Evolutionary conservation across 37 sponge, comb jelly and placozoan genomes (phyloP), one percentile per base, ranked within the genome.

Genomic region (Petrosia ficiformis): DNA sequence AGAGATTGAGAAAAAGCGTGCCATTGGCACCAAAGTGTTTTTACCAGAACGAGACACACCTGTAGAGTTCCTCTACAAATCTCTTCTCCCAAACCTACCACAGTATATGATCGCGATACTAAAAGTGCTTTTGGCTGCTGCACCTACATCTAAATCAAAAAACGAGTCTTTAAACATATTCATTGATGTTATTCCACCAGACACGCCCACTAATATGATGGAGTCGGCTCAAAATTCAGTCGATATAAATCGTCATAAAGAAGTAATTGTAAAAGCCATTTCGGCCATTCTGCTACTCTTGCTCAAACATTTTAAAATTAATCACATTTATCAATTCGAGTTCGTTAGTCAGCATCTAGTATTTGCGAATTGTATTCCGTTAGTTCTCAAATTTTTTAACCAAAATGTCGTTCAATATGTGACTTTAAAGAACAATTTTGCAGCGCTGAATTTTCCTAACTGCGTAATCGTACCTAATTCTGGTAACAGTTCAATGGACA

Each of bases 21-120:
- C 77, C 6, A 29, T 81, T 30, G 25, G 43, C 2, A 30, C 35
- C 0, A 58, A 41, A 19, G 29, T 43, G 1, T 30, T 68, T n/a
- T 44, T 79, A 34, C 73, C 84, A 16, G 69, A 65, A 41, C 21
- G 82, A 11, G 72, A 80, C 59, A 79, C 67, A 58, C 76, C 87
- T 58, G 71, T 93, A 4, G 98, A 97, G 65, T 67, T 39, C 21
- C 81, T 97, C 26, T 97, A 94, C 73, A 22, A 71, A 24, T 71
- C 68, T 31, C 80, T 97, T 68, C 72, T 97, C 24, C 92, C 95
- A n/a, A 88, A 91, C 74, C 86, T 95, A 28, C 89, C 92, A 2
- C 96, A 95, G 81, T 95, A 92, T 86, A 92, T 95, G 92, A 95
- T 95, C n/a, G 93, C 96, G 8, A 78, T 95, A 33, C 75, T 95